Conservation (phyloP, 2,113 vertebrate species). For the Bubo bubo region DNA sequence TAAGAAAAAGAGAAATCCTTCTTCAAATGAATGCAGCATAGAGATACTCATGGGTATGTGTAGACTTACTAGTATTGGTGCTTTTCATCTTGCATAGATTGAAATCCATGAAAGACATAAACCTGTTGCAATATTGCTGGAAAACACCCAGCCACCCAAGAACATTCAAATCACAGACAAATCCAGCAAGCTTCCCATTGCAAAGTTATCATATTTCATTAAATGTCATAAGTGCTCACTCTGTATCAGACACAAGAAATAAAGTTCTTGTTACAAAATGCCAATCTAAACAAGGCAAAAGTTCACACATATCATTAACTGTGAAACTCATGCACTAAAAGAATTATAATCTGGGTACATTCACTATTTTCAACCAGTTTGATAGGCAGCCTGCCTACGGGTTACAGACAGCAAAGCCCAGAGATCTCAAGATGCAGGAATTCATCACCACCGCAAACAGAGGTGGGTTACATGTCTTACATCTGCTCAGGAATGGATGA, state of each 20-base stretch:
- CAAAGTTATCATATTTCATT: neutral
- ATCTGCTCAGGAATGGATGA: neutral
- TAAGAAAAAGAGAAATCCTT: neutral
- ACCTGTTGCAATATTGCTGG: neutral
- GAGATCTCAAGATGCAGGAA: neutral
- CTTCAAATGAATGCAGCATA: neutral
- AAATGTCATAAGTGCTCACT: neutral
- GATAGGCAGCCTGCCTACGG: neutral
- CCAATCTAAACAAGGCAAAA: neutral
- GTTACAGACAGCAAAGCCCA: neutral
- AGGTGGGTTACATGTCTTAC: neutral
- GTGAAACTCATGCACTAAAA: neutral
- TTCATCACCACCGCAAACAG: neutral
- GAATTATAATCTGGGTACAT: neutral
- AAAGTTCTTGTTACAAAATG: neutral
- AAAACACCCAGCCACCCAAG: neutral
- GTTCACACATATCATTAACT: neutral
- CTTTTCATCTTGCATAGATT: neutral
- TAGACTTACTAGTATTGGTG: neutral
- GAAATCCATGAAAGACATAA: neutral
- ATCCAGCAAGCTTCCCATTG: neutral
- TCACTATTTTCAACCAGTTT: neutral
- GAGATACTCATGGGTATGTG: neutral
- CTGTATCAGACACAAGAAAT: neutral
- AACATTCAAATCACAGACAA: neutral